Evolutionary conservation across 2,797 vertebrate species (phyloP).

Genomic region (Gambelia wislizenii): DNA sequence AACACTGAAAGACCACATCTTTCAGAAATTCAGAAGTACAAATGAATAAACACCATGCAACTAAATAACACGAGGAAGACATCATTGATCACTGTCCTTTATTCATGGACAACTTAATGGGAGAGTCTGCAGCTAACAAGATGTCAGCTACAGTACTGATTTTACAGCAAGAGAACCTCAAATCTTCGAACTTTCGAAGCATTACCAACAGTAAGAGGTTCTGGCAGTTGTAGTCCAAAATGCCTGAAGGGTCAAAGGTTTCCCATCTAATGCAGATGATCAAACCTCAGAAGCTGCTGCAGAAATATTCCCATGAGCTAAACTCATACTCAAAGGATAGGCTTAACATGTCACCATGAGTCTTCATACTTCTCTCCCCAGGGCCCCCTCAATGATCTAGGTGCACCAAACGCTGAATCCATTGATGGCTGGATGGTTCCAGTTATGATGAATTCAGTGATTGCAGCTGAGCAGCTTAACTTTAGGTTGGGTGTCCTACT

Average conservation of each 20-base stretch:
- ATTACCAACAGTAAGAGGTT: not conserved
- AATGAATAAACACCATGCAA: not conserved
- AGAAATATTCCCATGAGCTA: not conserved
- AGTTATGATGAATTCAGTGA: not conserved
- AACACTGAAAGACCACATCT: not conserved
- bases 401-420: not conserved
- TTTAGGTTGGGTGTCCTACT: not conserved
- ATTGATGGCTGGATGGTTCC: too few relatives aligned
- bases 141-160: not conserved
- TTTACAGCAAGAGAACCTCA: not conserved
- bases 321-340: not conserved
- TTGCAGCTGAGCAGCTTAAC: not conserved
- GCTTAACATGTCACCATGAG: not conserved
- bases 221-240: not conserved
- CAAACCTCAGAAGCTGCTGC: not conserved
- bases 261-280: not conserved
- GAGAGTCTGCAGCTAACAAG: not conserved
- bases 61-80: not conserved
- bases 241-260: not conserved
- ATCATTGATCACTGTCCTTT: too few relatives aligned
- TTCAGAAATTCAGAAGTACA: not conserved
- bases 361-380: not conserved
- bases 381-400: not conserved
- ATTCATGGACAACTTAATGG: not conserved
- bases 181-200: not conserved